Percentiles rank a stretch among this genome's conserved stretches.
phyloP scores from a whole-genome alignment of 2,113 vertebrate genomes.

The Psophia crepitans region DNA sequence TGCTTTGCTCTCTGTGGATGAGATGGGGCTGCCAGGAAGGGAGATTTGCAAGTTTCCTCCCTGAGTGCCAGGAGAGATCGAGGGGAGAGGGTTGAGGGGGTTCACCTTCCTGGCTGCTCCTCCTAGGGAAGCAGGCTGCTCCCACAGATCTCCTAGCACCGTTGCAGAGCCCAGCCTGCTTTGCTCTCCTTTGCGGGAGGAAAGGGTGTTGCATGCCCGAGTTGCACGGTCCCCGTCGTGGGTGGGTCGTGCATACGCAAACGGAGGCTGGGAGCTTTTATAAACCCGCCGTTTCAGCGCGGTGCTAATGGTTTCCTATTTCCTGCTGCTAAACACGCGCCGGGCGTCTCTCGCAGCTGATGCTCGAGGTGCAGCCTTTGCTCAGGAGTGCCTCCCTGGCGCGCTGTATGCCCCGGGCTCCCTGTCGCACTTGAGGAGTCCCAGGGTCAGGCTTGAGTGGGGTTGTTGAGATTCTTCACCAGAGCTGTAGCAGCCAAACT shows the following conservation, averaged over 20 bases:
- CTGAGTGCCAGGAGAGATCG: neutral
- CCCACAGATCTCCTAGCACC: neutral
- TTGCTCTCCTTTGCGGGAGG: neutral
- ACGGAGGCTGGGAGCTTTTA: neutral
- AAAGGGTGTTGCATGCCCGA: neutral
- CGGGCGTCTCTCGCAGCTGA: neutral
- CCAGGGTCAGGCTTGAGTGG: neutral
- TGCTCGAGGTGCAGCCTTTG: fast-evolving
- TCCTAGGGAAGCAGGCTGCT: neutral
- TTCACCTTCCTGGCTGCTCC: neutral
- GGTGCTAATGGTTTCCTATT: neutral
- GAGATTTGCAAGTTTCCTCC: neutral
- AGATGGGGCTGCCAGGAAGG: neutral
- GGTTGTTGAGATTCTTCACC: neutral
- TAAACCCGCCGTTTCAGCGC: neutral
- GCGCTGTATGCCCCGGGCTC: neutral
- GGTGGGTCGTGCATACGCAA: neutral
- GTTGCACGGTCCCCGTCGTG: neutral
- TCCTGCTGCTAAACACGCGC: neutral
- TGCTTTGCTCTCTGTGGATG: fast-evolving
- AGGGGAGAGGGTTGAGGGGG: fast-evolving
- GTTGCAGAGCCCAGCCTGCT: neutral
- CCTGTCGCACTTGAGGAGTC: neutral
- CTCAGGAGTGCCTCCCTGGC: neutral
- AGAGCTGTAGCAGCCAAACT: fast-evolving